phyloP scores from a whole-genome alignment of 2,888 invertebrate species.

The Cephus nigrinus region DNA sequence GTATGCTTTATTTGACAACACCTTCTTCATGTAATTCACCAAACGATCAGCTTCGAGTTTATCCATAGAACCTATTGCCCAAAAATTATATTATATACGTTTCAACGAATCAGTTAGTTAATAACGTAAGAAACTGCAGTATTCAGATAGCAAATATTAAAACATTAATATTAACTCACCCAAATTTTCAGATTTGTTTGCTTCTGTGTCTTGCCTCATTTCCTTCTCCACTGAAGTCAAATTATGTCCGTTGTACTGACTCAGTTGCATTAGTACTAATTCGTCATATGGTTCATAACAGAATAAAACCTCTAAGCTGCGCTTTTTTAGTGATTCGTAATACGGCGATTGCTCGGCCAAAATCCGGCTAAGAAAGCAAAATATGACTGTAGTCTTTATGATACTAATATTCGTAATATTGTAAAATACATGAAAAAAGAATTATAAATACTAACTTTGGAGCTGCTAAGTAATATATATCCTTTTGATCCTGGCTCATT shows the following conservation, averaged over 20 bases:
- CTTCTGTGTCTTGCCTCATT: constrained; percentile 79
- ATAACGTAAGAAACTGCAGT: neutral
- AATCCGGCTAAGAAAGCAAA: constrained; percentile 76
- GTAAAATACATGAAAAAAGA: neutral
- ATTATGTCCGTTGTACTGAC: constrained; percentile 80
- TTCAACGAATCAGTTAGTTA: neutral
- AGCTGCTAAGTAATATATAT: constrained; percentile 92
- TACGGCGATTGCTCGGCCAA: constrained; percentile 96
- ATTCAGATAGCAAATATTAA: neutral
- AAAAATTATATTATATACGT: constrained; percentile 14
- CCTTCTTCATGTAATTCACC: constrained; percentile 81
- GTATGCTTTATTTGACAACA: constrained; percentile 82
- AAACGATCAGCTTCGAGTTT: constrained; percentile 83
- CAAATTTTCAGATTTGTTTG: constrained; percentile 71
- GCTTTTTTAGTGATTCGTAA: constrained; percentile 89
- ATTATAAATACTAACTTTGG: constrained; percentile 75
- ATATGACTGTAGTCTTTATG: neutral
- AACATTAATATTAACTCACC: constrained; percentile 64
- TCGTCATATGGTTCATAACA: constrained; percentile 98
- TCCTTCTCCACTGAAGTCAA: constrained; percentile 95
- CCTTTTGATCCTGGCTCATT: constrained; percentile 83
- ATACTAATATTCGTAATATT: neutral
- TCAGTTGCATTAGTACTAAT: constrained; percentile 89
- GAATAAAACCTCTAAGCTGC: constrained; percentile 91
- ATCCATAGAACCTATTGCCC: constrained; percentile 73